A percentile compares a stretch with the other conserved stretches of the same genome.
These are phyloP conservation scores for Perca schrenkii DNA, from an alignment of 2,113 vertebrate genomes.

Conservation along the genomic window DNA sequence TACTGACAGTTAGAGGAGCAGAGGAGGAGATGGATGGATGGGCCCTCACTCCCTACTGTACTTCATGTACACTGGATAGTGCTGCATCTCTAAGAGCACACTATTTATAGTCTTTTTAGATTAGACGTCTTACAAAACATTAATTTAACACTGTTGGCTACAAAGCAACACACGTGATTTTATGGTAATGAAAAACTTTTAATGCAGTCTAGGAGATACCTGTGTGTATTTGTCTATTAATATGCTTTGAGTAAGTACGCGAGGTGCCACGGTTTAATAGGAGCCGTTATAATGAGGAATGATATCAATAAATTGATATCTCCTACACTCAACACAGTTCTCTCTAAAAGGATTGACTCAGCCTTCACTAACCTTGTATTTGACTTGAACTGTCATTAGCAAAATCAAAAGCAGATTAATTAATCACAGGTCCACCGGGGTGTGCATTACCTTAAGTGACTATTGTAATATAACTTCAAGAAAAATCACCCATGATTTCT, in stretches of 20 bases:
- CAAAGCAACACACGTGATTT: constrained; percentile 46
- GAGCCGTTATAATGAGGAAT: constrained; percentile 76
- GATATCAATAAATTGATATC: constrained; percentile 76
- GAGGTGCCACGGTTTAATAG: constrained; percentile 54
- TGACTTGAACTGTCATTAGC: constrained; percentile 81
- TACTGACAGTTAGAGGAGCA: constrained; percentile 61
- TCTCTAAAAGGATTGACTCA: constrained; percentile 80
- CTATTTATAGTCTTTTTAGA: constrained; percentile 36
- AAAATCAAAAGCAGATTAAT: constrained; percentile 83
- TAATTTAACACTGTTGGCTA: constrained; percentile 26
- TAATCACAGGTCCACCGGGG: constrained; percentile 70
- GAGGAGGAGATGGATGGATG: constrained; percentile 57
- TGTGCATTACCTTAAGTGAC: constrained; percentile 80
- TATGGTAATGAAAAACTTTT: constrained; percentile 46
- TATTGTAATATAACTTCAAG: constrained; percentile 81
- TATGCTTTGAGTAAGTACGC: constrained; percentile 40
- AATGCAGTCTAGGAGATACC: constrained; percentile 9
- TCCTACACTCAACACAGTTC: constrained; percentile 56
- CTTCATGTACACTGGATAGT: constrained; percentile 23
- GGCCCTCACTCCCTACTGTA: constrained; percentile 51
- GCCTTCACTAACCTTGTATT: constrained; percentile 81
- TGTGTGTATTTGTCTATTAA: constrained; percentile 42
- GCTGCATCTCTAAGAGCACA: constrained; percentile 5
- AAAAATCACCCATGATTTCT: constrained; percentile 76
- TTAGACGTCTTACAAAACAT: constrained; percentile 28